Evolutionary conservation across 2,797 vertebrate species (phyloP).

Genomic region (Ctenopoma multispine): DNA sequence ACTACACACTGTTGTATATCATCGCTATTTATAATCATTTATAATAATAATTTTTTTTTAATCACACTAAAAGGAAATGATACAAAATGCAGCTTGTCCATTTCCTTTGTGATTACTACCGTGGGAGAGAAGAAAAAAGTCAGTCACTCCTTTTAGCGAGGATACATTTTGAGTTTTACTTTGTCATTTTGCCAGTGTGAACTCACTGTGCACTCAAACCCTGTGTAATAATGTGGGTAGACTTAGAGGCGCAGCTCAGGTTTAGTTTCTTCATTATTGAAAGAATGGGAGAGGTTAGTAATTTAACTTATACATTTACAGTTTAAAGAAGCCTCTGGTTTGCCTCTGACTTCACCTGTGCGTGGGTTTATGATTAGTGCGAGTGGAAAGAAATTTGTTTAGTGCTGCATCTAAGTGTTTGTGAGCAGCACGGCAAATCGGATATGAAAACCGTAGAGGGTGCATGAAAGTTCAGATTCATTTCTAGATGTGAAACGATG

Average conservation of each 20-base stretch:
- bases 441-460: background rate
- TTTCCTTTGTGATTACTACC: background rate
- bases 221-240: background rate
- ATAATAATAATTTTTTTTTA: no score
- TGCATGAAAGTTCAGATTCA: background rate
- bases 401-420: background rate
- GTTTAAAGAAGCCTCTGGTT: background rate
- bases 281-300: background rate
- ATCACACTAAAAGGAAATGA: background rate
- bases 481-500: background rate
- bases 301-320: background rate
- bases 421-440: background rate
- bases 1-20: no score
- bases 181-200: background rate
- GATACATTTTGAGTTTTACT: background rate
- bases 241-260: background rate
- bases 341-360: background rate
- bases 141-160: background rate
- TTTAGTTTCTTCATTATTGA: background rate
- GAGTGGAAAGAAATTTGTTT: background rate
- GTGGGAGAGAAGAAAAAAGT: background rate
- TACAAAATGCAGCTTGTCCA: no score
- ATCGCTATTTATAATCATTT: no score
- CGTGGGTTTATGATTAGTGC: background rate
- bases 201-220: background rate